phyloP scores from a whole-genome alignment of 2,888 invertebrate genomes.

The Amblyjoppa proteus region DNA sequence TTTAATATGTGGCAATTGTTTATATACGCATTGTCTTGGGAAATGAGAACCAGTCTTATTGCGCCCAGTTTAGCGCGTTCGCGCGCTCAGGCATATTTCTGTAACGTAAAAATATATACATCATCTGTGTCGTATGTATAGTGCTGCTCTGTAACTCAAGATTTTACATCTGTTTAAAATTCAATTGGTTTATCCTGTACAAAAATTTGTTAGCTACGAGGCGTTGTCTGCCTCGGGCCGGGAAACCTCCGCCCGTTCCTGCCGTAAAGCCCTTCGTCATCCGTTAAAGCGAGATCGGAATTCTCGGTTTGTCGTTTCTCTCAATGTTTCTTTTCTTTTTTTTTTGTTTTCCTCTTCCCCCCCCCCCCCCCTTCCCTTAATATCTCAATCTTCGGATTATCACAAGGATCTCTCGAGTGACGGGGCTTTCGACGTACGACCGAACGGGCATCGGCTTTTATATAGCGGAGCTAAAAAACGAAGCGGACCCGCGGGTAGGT shows the following conservation, averaged over 20 bases:
- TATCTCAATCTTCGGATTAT: conserved; percentile 62
- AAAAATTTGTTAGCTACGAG: conserved; percentile 82
- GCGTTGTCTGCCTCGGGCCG: conserved; percentile 72
- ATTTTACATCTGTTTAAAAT: conserved; percentile 81
- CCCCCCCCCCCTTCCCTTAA: too few species aligned
- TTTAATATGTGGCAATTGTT: conserved; percentile 69
- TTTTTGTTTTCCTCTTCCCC: background rate
- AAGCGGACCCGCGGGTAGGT: conserved; percentile 85
- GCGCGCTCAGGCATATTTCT: conserved; percentile 84
- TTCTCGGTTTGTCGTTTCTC: conserved; percentile 54
- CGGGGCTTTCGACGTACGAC: conserved; percentile 58
- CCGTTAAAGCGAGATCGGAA: conserved; percentile 50
- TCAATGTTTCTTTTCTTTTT: background rate
- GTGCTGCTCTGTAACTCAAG: conserved; percentile 86
- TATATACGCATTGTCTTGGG: conserved; percentile 85
- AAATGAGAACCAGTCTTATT: conserved; percentile 85
- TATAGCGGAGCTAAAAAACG: conserved; percentile 79
- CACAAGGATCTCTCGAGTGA: conserved; percentile 69
- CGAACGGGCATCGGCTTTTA: conserved; percentile 68
- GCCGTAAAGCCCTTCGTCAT: conserved; percentile 59
- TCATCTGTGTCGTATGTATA: conserved; percentile 85
- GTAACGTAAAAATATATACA: conserved; percentile 85
- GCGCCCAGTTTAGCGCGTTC: conserved; percentile 78
- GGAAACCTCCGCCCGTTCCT: conserved; percentile 63
- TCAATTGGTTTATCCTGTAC: conserved; percentile 81